phyloP scores from a whole-genome alignment of 2,888 invertebrate genomes.

The Cynaeus angustus region DNA sequence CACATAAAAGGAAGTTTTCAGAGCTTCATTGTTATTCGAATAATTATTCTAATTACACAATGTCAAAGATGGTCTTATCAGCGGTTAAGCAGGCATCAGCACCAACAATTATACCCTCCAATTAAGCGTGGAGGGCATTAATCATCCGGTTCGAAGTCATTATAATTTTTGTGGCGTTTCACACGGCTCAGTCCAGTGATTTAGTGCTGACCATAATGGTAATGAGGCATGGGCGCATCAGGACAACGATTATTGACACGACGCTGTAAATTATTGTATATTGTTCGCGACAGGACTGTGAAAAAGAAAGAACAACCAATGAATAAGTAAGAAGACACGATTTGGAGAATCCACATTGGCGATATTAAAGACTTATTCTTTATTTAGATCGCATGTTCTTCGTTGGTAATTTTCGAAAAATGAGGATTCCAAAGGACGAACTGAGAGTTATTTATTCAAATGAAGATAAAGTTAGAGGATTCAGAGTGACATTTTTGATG shows the following conservation, averaged over 20 bases:
- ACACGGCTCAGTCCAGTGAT: conserved; percentile 27
- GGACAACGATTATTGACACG: conserved; percentile 35
- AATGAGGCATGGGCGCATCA: conserved; percentile 22
- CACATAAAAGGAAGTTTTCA: conserved; percentile 40
- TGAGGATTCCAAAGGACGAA: conserved; percentile 5
- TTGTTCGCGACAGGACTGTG: conserved; percentile 39
- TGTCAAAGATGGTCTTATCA: conserved; percentile 38
- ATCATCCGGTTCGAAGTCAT: conserved; percentile 17
- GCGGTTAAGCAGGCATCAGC: conserved; percentile 31
- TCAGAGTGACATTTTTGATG: conserved; percentile 14
- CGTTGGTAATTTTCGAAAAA: conserved; percentile 25
- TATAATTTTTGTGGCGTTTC: conserved; percentile 37
- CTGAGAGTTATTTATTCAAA: conserved; percentile 21
- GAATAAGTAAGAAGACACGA: conserved; percentile 39
- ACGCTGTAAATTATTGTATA: conserved; percentile 39
- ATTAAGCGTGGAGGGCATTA: conserved; percentile 29
- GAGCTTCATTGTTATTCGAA: conserved; percentile 39
- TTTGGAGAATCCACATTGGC: conserved; percentile 35
- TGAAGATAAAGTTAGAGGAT: conserved; percentile 12
- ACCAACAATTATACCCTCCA: conserved; percentile 32
- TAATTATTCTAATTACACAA: conserved; percentile 46
- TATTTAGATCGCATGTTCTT: conserved; percentile 44
- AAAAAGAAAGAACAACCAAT: conserved; percentile 40
- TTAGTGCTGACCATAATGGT: conserved; percentile 17
- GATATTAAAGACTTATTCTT: conserved; percentile 39